Evolutionary conservation across 1,140 invertebrate genomes (phyloP).

Genomic region (Frieseomelitta varia): DNA sequence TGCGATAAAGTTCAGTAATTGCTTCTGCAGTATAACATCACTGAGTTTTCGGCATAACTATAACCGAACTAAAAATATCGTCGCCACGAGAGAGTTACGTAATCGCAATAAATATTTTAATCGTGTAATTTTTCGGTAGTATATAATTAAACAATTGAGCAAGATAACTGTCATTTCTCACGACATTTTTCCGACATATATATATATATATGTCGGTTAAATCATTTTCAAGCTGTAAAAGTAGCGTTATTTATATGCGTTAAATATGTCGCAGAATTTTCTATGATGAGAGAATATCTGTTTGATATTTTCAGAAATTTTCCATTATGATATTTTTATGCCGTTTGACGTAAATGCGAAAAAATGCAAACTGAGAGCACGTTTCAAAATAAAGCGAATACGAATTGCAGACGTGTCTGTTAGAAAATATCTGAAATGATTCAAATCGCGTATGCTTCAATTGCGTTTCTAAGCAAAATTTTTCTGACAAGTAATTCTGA

Average conservation of each 20-base stretch:
- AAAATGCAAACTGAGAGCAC: background rate
- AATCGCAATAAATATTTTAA: slow-evolving; percentile 14
- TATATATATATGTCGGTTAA: background rate
- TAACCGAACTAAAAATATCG: background rate
- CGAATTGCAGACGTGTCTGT: too few relatives aligned
- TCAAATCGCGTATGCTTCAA: too few relatives aligned
- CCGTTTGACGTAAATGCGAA: background rate
- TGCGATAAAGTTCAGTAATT: background rate
- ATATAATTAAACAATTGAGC: background rate
- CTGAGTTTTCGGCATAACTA: background rate
- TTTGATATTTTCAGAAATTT: background rate
- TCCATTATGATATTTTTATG: background rate
- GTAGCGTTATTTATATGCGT: background rate
- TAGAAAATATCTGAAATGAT: background rate
- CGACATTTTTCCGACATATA: background rate
- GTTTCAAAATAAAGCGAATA: background rate
- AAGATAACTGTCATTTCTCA: background rate
- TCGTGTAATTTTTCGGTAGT: background rate
- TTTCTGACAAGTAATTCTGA: background rate
- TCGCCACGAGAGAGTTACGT: background rate
- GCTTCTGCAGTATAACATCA: background rate
- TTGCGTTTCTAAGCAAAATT: background rate
- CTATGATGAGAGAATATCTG: background rate
- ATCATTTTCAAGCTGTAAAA: background rate
- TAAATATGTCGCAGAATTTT: background rate